phyloP scores from a whole-genome alignment of 2,888 invertebrate species.

The Harmothoe impar region DNA sequence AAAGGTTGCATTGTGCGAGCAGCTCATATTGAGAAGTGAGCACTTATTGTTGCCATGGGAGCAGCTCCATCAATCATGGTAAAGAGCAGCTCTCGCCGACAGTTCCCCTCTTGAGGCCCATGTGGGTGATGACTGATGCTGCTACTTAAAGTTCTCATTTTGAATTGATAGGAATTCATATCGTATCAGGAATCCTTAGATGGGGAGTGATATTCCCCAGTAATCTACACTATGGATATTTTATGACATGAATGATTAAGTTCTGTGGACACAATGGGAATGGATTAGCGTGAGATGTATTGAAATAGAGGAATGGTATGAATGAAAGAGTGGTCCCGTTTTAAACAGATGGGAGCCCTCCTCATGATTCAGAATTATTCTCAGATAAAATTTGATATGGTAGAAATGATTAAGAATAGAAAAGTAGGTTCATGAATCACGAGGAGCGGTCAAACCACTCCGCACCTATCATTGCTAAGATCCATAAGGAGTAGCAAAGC shows the following conservation, averaged over 20 bases:
- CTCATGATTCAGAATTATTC: no score
- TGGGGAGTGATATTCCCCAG: background rate
- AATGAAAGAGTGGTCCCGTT: no score
- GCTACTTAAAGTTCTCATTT: background rate
- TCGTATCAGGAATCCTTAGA: conserved; percentile 1
- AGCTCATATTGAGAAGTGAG: conserved; percentile 10
- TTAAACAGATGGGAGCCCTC: no score
- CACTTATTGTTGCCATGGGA: conserved; percentile 29
- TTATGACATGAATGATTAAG: no score
- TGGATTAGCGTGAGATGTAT: background rate
- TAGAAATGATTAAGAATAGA: no score
- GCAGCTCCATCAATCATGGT: background rate
- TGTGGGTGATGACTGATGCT: background rate
- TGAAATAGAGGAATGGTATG: no score
- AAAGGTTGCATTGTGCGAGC: conserved; percentile 1
- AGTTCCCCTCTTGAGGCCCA: background rate
- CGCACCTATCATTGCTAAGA: no score
- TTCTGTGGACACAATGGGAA: background rate
- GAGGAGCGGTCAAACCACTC: no score
- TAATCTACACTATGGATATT: background rate
- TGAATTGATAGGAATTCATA: conserved; percentile 16
- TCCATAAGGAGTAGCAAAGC: no score
- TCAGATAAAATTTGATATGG: no score
- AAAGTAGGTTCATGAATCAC: no score
- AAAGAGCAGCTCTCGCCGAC: background rate